Evolutionary conservation across 92 coral and sea anemone species (phyloP).

Genomic region (Chrysogorgia sp.): DNA sequence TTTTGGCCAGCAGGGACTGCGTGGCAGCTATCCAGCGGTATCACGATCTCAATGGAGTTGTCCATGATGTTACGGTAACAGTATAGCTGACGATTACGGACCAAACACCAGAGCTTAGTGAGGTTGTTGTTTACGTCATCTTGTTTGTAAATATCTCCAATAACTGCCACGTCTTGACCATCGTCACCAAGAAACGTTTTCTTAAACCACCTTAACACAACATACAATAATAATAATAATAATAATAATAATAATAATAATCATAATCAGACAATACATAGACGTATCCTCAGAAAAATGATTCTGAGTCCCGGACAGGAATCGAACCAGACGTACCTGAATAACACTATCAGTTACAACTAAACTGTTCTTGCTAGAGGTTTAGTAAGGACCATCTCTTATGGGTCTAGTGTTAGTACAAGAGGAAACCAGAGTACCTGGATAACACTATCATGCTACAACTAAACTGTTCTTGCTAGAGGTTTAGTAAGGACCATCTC

Average conservation of each 20-base stretch:
- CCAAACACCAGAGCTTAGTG: slow-evolving; percentile 81
- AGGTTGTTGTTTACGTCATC: slow-evolving; percentile 49
- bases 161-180: slow-evolving; percentile 80
- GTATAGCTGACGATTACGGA: slow-evolving; percentile 79
- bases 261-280: slow-evolving; percentile 72
- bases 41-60: slow-evolving; percentile 71
- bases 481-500: no score
- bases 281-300: slow-evolving; percentile 70
- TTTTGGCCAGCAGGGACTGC: slow-evolving; percentile 70
- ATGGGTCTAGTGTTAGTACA: no score
- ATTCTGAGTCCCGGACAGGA: no score
- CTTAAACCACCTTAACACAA: slow-evolving; percentile 87
- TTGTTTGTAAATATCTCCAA: slow-evolving; percentile 77
- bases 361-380: no score
- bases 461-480: no score
- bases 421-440: no score
- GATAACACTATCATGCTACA: no score
- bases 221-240: no score
- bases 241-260: no score
- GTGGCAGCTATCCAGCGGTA: slow-evolving; percentile 74
- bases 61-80: slow-evolving; percentile 83
- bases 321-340: slow-evolving; percentile 42
- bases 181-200: slow-evolving; percentile 79
- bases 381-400: no score
- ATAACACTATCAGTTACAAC: no score